These are phyloP conservation scores for Cyclophora albipunctata DNA, from an alignment of 2,888 invertebrate species.

Conservation along the genomic window DNA sequence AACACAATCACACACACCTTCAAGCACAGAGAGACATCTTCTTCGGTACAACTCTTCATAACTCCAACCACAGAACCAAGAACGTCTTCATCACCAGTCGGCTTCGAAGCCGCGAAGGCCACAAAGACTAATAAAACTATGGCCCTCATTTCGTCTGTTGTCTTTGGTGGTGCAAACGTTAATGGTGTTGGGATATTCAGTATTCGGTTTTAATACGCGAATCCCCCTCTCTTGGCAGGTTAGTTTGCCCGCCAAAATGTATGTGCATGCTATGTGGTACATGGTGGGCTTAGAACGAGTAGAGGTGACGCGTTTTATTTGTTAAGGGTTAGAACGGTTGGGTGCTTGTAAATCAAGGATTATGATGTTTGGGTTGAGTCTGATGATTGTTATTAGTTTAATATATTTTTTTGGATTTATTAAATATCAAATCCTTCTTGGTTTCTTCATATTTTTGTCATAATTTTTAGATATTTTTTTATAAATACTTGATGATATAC, in stretches of 20 bases:
- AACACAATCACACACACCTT: slow-evolving; percentile 75
- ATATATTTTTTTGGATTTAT: too few species aligned
- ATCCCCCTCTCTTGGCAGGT: slow-evolving; percentile 46
- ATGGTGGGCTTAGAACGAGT: slow-evolving; percentile 28
- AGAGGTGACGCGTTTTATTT: slow-evolving; percentile 27
- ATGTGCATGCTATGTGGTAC: slow-evolving; percentile 27
- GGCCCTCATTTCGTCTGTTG: slow-evolving; percentile 54
- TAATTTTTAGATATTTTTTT: too few species aligned
- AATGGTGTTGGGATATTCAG: slow-evolving; percentile 47
- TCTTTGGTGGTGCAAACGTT: slow-evolving; percentile 46
- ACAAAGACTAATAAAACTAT: slow-evolving; percentile 66
- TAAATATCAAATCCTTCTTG: too few species aligned
- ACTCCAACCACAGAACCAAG: slow-evolving; percentile 79
- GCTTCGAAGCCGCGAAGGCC: slow-evolving; percentile 63
- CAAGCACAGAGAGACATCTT: slow-evolving; percentile 80
- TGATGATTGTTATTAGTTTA: too few species aligned
- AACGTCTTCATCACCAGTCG: slow-evolving; percentile 68
- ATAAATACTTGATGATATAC: too few species aligned
- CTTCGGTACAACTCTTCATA: slow-evolving; percentile 81
- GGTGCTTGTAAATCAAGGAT: too few species aligned
- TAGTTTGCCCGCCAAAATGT: slow-evolving; percentile 34
- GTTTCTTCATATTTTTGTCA: too few species aligned
- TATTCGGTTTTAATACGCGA: slow-evolving; percentile 61
- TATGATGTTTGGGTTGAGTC: too few species aligned
- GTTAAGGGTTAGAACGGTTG: too few species aligned